Evolutionary conservation across 35 echinoderm and acorn worm genomes (phyloP).

Genomic region (Ophioderma brevispina): DNA sequence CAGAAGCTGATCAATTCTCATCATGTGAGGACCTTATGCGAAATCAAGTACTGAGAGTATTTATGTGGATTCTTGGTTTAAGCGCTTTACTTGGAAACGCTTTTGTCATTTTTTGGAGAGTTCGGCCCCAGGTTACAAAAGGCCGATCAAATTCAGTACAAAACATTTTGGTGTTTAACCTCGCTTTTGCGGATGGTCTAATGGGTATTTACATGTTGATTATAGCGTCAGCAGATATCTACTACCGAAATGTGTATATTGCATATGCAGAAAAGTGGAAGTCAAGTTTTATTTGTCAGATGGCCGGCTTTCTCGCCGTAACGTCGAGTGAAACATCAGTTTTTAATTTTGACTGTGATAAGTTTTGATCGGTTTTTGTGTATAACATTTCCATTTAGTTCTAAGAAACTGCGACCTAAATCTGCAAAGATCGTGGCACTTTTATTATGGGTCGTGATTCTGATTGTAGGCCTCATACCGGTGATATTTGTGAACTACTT

Average conservation of each 20-base stretch:
- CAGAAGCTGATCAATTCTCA: constrained; percentile 59
- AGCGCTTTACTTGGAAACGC: constrained; percentile 60
- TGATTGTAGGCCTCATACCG: constrained; percentile 4
- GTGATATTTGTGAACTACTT: not conserved
- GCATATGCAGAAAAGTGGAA: constrained; percentile 29
- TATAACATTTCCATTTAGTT: constrained; percentile 9
- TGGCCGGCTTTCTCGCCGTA: constrained; percentile 45
- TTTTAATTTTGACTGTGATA: constrained; percentile 34
- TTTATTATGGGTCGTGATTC: not conserved
- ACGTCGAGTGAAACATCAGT: constrained; percentile 72
- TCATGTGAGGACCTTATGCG: constrained; percentile 74
- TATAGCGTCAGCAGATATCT: constrained; percentile 45
- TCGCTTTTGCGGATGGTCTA: constrained; percentile 53
- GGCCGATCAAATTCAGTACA: not conserved
- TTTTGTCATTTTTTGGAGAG: constrained; percentile 44
- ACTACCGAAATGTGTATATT: constrained; percentile 38
- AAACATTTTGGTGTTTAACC: constrained; percentile 38
- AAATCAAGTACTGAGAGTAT: constrained; percentile 7
- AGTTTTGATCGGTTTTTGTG: constrained; percentile 54
- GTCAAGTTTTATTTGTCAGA: constrained; percentile 24
- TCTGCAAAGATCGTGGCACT: not conserved
- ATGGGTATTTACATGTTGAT: constrained; percentile 76
- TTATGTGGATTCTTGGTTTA: constrained; percentile 51
- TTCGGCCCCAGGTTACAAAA: not conserved
- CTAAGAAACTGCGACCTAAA: constrained; percentile 1